Percentiles rank a stretch among this genome's conserved stretches.
Evolutionary conservation across 2,797 vertebrate species (phyloP).

Genomic region (Poeciliopsis gracilis): DNA sequence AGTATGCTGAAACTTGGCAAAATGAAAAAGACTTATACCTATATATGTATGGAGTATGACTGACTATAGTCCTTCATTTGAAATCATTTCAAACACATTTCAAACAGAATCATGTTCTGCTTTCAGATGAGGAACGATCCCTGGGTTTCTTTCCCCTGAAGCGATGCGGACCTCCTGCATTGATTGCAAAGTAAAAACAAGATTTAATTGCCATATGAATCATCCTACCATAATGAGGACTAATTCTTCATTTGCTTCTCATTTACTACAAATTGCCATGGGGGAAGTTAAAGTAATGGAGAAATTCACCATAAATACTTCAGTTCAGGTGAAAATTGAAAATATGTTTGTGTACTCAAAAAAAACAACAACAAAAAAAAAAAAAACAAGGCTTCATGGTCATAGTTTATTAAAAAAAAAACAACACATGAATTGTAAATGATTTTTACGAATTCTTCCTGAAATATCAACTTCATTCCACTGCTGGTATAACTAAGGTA

Average conservation of each 20-base stretch:
- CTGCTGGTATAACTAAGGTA: neutral
- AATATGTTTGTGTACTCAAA: neutral
- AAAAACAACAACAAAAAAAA: neutral
- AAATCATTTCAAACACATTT: neutral
- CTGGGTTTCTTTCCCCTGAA: neutral
- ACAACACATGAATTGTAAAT: neutral
- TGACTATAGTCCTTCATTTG: neutral
- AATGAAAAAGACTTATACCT: too few species aligned
- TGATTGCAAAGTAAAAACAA: neutral
- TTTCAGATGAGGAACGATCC: neutral
- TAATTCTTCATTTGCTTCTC: neutral
- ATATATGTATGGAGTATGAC: neutral
- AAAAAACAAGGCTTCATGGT: neutral
- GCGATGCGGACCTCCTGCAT: neutral
- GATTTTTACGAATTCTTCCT: neutral
- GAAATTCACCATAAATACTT: neutral
- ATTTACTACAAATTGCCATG: neutral
- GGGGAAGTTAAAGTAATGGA: neutral
- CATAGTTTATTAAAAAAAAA: neutral
- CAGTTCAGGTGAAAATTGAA: neutral
- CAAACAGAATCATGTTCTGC: neutral
- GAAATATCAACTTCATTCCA: neutral
- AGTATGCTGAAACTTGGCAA: too few species aligned
- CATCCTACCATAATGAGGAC: neutral
- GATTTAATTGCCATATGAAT: constrained; percentile 1